These are phyloP conservation scores for Bellardia pandia DNA, from an alignment of 2,888 invertebrate species.

Conservation along the genomic window DNA sequence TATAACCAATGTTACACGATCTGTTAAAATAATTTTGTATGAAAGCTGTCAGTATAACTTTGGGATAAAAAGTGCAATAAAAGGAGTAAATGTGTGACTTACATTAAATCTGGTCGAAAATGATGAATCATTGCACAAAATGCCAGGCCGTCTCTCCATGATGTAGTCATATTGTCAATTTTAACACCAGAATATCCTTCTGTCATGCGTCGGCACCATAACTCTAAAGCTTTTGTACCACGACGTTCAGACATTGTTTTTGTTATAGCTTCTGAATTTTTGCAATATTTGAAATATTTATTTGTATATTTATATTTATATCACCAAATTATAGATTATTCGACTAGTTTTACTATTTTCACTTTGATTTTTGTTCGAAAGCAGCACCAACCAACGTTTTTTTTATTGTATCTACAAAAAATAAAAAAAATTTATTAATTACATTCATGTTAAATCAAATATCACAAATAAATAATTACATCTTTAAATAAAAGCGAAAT, in stretches of 20 bases:
- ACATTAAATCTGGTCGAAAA: constrained; percentile 98
- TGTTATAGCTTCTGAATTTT: constrained; percentile 37
- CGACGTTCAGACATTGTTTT: constrained; percentile 90
- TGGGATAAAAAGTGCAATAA: too few species aligned
- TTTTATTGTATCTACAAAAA: too few species aligned
- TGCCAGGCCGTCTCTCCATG: constrained; percentile 97
- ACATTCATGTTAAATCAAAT: too few species aligned
- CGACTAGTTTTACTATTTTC: constrained; percentile 11
- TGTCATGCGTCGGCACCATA: constrained; percentile 96
- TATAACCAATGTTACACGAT: too few species aligned
- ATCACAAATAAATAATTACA: too few species aligned
- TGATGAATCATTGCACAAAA: constrained; percentile 98
- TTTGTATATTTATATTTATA: constrained; percentile 22
- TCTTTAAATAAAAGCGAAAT: too few species aligned
- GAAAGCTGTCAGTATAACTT: too few species aligned
- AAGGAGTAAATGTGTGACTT: constrained; percentile 85
- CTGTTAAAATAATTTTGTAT: too few species aligned
- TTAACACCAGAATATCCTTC: constrained; percentile 95
- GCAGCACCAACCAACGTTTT: too few species aligned
- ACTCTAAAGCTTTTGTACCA: constrained; percentile 95
- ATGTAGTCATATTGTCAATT: constrained; percentile 97
- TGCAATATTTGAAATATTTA: background rate
- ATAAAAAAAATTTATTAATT: too few species aligned
- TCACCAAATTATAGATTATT: background rate
- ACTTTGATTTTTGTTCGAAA: too few species aligned